Evolutionary conservation across 2,797 vertebrate species (phyloP).

Genomic region (Sciaenops ocellatus): DNA sequence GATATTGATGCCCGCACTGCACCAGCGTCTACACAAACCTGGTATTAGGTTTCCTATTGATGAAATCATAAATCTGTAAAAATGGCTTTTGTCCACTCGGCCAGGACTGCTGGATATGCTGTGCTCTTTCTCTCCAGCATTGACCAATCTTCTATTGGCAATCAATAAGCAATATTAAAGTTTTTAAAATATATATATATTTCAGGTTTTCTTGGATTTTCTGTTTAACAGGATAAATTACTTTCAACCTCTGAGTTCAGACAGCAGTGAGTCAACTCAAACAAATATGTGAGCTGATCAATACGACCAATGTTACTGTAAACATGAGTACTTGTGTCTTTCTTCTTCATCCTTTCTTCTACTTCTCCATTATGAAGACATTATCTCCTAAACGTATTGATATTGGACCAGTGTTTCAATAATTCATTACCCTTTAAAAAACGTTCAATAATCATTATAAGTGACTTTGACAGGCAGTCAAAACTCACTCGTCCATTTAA

Average conservation of each 20-base stretch:
- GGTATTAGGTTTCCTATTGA: constrained; percentile 53
- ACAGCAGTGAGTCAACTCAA: constrained; percentile 51
- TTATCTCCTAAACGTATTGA: constrained; percentile 3
- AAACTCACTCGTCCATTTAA: constrained; percentile 50
- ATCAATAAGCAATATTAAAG: constrained; percentile 14
- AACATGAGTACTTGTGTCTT: constrained; percentile 32
- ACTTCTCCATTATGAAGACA: constrained; percentile 17
- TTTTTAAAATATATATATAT: constrained; percentile 34
- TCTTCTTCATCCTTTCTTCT: constrained; percentile 2
- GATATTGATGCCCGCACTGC: constrained; percentile 62
- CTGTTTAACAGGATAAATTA: constrained; percentile 28
- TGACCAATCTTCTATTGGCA: constrained; percentile 3
- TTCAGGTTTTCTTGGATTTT: constrained; percentile 7
- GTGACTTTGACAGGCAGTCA: constrained; percentile 24
- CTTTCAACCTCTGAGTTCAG: constrained; percentile 33
- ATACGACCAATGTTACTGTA: constrained; percentile 39
- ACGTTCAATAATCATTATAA: constrained; percentile 39
- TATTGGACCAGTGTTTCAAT: constrained; percentile 34
- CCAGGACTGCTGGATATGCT: not conserved
- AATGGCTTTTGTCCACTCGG: constrained; percentile 40
- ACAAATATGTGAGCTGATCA: constrained; percentile 54
- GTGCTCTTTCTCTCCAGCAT: not conserved
- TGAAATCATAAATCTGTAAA: constrained; percentile 65
- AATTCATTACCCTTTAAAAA: constrained; percentile 21
- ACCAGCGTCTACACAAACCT: constrained; percentile 40